A percentile compares a stretch with the other conserved stretches of the same genome.
Conservation (phyloP, 2,888 invertebrate genomes). For the Tipula vernalis region DNA sequence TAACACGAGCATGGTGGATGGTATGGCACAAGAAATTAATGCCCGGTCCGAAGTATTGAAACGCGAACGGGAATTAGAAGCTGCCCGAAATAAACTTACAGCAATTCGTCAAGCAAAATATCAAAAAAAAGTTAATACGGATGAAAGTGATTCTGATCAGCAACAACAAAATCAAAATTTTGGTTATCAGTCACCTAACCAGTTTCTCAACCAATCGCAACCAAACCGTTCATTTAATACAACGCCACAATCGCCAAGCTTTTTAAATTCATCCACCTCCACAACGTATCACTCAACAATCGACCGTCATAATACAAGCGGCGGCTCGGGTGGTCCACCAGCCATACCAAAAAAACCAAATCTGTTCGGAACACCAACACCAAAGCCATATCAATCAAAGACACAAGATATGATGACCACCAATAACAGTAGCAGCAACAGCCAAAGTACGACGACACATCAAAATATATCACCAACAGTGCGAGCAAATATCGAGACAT, state of each 20-base stretch:
- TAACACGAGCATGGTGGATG: conserved; percentile 88
- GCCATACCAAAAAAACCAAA: conserved; percentile 11
- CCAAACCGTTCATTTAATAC: conserved; percentile 17
- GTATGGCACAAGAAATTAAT: conserved; percentile 91
- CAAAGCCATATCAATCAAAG: conserved; percentile 29
- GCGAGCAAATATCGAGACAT: conserved; percentile 29
- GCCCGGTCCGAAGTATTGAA: conserved; percentile 82
- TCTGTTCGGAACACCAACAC: conserved; percentile 33
- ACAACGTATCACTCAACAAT: conserved; percentile 11
- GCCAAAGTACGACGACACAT: conserved; percentile 15
- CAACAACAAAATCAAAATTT: conserved; percentile 13
- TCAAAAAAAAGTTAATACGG: conserved; percentile 42
- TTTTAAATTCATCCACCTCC: conserved; percentile 11
- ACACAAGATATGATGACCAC: conserved; percentile 16
- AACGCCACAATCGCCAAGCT: conserved; percentile 13
- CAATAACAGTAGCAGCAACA: conserved; percentile 18
- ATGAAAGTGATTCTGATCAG: conserved; percentile 44
- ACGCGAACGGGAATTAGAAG: conserved; percentile 87
- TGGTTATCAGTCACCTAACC: conserved; percentile 26
- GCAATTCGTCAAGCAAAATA: conserved; percentile 91
- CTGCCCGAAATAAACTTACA: conserved; percentile 79
- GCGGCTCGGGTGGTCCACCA: background rate
- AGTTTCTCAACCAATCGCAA: conserved; percentile 11
- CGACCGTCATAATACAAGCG: background rate
- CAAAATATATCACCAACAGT: background rate